Percentiles rank a stretch among this genome's conserved stretches.
phyloP scores from a whole-genome alignment of 2,888 invertebrate species.

The Noctua janthina region DNA sequence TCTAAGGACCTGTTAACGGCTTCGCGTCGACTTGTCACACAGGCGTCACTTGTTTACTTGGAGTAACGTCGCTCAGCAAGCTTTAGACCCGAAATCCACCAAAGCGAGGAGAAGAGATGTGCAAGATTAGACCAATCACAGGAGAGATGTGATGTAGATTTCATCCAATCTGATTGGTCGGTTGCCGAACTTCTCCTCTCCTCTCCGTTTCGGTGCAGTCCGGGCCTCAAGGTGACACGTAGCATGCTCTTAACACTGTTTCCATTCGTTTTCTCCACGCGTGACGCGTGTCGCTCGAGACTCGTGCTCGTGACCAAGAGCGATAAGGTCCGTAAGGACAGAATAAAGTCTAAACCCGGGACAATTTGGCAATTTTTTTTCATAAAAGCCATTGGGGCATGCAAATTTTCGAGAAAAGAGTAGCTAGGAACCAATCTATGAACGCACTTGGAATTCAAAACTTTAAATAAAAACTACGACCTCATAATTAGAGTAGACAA shows the following conservation, averaged over 20 bases:
- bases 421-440: background rate
- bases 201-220: background rate
- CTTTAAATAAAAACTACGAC: background rate
- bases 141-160: background rate
- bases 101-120: too few relatives aligned
- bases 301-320: background rate
- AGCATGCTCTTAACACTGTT: background rate
- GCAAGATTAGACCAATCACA: too few relatives aligned
- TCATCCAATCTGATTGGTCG: background rate
- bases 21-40: background rate
- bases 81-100: background rate
- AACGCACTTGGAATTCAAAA: background rate
- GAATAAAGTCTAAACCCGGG: background rate
- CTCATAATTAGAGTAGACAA: background rate
- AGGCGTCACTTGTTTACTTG: background rate
- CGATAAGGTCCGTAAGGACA: background rate
- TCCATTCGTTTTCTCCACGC: background rate
- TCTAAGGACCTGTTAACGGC: background rate
- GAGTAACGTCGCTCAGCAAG: background rate
- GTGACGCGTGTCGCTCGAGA: background rate
- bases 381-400: background rate
- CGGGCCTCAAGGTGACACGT: background rate
- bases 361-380: background rate
- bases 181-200: background rate
- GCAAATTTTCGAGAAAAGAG: background rate